Evolutionary conservation across 35 echinoderm and acorn worm species (phyloP).

Genomic region (Lytechinus variegatus): DNA sequence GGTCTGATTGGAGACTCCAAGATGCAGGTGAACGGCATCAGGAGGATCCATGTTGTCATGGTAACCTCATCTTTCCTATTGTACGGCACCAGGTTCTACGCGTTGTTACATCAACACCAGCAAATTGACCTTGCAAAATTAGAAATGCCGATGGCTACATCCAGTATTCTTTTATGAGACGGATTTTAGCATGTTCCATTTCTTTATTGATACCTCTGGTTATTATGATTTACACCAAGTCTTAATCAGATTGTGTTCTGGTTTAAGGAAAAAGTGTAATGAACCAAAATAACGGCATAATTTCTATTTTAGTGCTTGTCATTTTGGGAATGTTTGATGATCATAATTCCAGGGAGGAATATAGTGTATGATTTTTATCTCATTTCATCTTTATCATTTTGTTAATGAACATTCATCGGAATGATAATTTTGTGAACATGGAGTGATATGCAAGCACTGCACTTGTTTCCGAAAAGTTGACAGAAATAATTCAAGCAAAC

Average conservation of each 20-base stretch:
- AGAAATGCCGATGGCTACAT: slow-evolving; percentile 37
- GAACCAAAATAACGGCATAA: neutral
- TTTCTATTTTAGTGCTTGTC: neutral
- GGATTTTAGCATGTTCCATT: neutral
- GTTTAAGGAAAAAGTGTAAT: neutral
- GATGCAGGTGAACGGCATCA: slow-evolving; percentile 50
- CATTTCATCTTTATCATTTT: too few species aligned
- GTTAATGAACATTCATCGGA: too few species aligned
- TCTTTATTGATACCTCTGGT: slow-evolving; percentile 1
- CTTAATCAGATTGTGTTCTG: neutral
- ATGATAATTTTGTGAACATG: too few species aligned
- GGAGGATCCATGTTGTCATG: slow-evolving; percentile 27
- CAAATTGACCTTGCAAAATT: slow-evolving; percentile 49
- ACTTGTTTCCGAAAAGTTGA: too few species aligned
- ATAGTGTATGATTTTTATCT: too few species aligned
- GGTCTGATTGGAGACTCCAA: slow-evolving; percentile 44
- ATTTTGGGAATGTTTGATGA: neutral
- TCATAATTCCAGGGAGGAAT: too few species aligned
- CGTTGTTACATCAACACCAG: slow-evolving; percentile 36
- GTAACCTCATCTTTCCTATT: neutral
- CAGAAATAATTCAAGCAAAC: too few species aligned
- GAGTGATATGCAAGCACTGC: too few species aligned
- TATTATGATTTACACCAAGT: slow-evolving; percentile 7
- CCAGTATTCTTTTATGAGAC: slow-evolving; percentile 36
- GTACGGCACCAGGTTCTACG: neutral